phyloP scores from a whole-genome alignment of 2,113 vertebrate species.

The Gavialis gangeticus region DNA sequence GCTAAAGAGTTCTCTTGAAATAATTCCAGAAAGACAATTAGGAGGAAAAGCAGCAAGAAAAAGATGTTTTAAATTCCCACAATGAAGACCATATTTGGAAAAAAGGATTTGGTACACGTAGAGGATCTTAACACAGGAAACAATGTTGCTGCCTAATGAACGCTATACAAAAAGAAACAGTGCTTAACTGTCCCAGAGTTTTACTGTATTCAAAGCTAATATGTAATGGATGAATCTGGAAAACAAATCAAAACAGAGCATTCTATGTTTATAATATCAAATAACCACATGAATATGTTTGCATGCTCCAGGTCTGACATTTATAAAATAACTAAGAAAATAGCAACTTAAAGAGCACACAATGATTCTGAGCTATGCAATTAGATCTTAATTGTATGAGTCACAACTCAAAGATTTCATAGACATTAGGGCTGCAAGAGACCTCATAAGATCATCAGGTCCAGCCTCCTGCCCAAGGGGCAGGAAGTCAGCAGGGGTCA shows the following conservation, averaged over 20 bases:
- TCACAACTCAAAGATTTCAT: neutral
- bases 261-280: neutral
- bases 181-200: neutral
- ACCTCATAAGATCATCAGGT: no score
- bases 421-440: no score
- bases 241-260: neutral
- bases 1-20: neutral
- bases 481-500: no score
- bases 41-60: neutral
- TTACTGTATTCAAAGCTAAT: neutral
- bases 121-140: neutral
- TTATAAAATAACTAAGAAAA: neutral
- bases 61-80: neutral
- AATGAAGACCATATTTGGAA: neutral
- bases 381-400: neutral
- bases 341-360: neutral
- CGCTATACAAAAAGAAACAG: neutral
- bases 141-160: neutral
- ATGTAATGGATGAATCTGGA: neutral
- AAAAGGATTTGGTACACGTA: neutral
- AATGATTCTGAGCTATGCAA: conserved; percentile 6
- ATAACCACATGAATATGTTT: neutral
- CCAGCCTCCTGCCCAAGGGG: no score
- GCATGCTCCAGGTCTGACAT: neutral
- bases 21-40: neutral